phyloP scores from a whole-genome alignment of 2,797 vertebrate genomes.

The Leptoclinus maculatus region DNA sequence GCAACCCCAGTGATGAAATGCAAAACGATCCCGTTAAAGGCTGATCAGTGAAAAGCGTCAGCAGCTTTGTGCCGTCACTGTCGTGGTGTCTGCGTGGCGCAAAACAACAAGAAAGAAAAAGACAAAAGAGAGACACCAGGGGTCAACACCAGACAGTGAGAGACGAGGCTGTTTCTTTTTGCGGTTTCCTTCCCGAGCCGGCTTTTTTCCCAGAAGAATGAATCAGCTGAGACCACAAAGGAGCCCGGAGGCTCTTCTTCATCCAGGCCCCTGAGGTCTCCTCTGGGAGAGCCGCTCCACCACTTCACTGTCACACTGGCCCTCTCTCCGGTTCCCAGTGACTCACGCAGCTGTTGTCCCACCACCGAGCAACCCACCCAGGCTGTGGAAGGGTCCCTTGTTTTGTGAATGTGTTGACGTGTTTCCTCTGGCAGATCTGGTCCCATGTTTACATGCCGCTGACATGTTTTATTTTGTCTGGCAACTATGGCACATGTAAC shows the following conservation, averaged over 20 bases:
- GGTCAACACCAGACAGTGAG: slow-evolving; percentile 41
- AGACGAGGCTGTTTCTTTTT: slow-evolving; percentile 39
- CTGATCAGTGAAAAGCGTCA: slow-evolving; percentile 12
- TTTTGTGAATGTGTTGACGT: slow-evolving; percentile 46
- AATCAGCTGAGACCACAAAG: slow-evolving; percentile 79
- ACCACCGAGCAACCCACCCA: slow-evolving; percentile 50
- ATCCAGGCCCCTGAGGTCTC: slow-evolving; percentile 64
- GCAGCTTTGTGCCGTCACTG: not conserved
- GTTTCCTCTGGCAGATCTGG: slow-evolving; percentile 40
- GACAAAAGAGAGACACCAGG: slow-evolving; percentile 18
- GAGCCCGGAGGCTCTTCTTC: slow-evolving; percentile 68
- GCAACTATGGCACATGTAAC: slow-evolving; percentile 24
- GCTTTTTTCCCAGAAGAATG: slow-evolving; percentile 77
- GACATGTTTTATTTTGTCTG: slow-evolving; percentile 54
- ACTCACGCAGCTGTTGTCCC: slow-evolving; percentile 69
- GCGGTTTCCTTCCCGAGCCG: slow-evolving; percentile 57
- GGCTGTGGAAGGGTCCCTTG: slow-evolving; percentile 26
- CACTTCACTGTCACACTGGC: slow-evolving; percentile 11
- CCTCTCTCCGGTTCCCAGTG: slow-evolving; percentile 48
- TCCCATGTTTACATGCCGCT: slow-evolving; percentile 49
- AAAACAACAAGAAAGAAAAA: slow-evolving; percentile 4
- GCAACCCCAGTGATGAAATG: not conserved
- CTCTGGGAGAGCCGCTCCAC: slow-evolving; percentile 32
- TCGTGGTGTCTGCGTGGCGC: not conserved
- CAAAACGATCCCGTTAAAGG: not conserved